Conservation (phyloP, 2,113 vertebrate genomes). For the Pipra filicauda region DNA sequence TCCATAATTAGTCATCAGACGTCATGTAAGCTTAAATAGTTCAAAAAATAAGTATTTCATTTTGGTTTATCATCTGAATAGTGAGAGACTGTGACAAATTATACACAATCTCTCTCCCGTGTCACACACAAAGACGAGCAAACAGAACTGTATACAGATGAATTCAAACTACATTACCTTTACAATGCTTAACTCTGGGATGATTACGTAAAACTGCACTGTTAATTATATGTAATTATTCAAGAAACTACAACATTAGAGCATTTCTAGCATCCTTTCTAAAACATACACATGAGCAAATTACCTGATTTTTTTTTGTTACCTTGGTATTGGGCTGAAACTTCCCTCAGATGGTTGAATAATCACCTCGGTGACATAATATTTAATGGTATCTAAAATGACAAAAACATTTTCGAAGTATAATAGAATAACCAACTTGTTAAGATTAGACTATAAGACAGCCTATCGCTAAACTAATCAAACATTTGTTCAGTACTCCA, state of each 20-base stretch:
- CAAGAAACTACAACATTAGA: not conserved
- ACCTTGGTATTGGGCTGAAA: conserved; percentile 74
- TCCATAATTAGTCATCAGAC: not conserved
- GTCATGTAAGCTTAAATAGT: not conserved
- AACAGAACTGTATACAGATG: not conserved
- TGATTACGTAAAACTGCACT: not conserved
- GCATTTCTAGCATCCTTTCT: not conserved
- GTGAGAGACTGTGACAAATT: not conserved
- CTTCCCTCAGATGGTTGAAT: conserved; percentile 69
- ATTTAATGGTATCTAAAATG: conserved; percentile 82
- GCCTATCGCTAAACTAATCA: not conserved
- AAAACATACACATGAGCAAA: not conserved
- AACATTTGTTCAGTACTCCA: not conserved
- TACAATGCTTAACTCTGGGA: not conserved
- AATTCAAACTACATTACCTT: not conserved
- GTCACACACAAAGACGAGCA: not conserved
- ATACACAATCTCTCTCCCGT: not conserved
- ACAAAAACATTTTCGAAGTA: conserved; percentile 13
- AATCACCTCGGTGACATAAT: conserved; percentile 89
- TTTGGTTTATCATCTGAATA: not conserved
- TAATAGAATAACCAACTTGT: not conserved
- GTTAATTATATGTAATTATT: not conserved
- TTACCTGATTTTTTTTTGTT: not conserved
- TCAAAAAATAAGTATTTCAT: not conserved
- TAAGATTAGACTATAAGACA: not conserved